A percentile compares a stretch with the other conserved stretches of the same genome.
Conservation (phyloP, 2,797 vertebrate genomes). For the Carduelis carduelis region DNA sequence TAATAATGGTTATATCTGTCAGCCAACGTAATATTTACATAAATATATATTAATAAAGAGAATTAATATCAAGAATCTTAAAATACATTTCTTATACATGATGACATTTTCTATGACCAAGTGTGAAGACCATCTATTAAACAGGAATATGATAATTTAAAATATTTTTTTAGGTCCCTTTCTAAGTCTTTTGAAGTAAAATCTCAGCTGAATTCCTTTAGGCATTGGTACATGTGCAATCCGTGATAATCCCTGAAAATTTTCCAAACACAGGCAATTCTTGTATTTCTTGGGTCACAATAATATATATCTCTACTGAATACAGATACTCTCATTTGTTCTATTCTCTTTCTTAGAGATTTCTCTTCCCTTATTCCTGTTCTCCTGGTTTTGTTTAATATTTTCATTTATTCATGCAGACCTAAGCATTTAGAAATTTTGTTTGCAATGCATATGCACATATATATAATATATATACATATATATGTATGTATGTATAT, state of each 20-base stretch:
- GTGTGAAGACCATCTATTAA: neutral
- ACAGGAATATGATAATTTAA: neutral
- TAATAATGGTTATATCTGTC: neutral
- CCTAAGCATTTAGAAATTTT: neutral
- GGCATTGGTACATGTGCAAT: neutral
- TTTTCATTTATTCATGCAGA: neutral
- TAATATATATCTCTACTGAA: neutral
- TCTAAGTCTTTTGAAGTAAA: neutral
- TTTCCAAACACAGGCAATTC: neutral
- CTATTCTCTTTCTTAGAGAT: neutral
- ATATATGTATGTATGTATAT: neutral
- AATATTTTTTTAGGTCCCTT: neutral
- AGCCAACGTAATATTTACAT: neutral
- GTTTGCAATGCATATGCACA: accelerated
- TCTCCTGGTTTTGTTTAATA: neutral
- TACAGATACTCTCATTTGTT: accelerated
- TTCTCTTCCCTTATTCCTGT: neutral
- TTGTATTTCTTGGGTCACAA: neutral
- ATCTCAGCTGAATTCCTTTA: neutral
- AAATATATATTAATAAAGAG: neutral
- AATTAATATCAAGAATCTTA: neutral
- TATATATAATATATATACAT: neutral
- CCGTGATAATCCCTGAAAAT: neutral
- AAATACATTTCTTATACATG: neutral
- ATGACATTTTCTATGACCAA: neutral